Evolutionary conservation across 2,797 vertebrate species (phyloP).

Genomic region (Chaetophractus vellerosus): DNA sequence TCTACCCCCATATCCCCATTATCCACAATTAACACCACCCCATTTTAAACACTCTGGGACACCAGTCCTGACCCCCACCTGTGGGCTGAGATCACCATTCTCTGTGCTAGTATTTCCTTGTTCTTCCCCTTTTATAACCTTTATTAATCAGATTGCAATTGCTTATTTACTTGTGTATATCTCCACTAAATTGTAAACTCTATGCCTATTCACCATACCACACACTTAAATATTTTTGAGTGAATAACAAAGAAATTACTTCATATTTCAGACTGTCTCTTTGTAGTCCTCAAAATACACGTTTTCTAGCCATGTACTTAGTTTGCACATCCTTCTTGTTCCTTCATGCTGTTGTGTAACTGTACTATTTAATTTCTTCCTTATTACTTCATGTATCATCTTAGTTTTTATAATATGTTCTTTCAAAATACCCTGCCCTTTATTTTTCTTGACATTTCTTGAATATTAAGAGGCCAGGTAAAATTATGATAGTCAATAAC

Average conservation of each 20-base stretch:
- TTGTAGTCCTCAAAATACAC: neutral
- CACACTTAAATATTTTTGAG: neutral
- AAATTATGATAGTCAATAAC: conserved; percentile 5
- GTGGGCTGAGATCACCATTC: neutral
- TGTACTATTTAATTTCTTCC: neutral
- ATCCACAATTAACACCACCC: neutral
- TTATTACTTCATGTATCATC: neutral
- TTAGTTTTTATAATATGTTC: neutral
- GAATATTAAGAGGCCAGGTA: neutral
- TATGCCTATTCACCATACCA: neutral
- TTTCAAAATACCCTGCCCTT: conserved; percentile 3
- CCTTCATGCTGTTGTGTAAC: neutral
- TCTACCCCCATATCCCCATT: neutral
- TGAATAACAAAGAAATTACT: neutral
- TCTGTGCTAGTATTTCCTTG: neutral
- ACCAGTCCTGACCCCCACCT: neutral
- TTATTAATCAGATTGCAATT: neutral
- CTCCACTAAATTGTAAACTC: neutral
- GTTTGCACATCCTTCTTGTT: neutral
- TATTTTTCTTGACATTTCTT: neutral
- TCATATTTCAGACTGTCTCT: neutral
- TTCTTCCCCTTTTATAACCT: neutral
- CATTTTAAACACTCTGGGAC: neutral
- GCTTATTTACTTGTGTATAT: neutral
- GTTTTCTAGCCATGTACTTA: neutral